These are phyloP conservation scores for Palythoa grandis DNA, from an alignment of 92 coral and sea anemone species.

Conservation along the genomic window DNA sequence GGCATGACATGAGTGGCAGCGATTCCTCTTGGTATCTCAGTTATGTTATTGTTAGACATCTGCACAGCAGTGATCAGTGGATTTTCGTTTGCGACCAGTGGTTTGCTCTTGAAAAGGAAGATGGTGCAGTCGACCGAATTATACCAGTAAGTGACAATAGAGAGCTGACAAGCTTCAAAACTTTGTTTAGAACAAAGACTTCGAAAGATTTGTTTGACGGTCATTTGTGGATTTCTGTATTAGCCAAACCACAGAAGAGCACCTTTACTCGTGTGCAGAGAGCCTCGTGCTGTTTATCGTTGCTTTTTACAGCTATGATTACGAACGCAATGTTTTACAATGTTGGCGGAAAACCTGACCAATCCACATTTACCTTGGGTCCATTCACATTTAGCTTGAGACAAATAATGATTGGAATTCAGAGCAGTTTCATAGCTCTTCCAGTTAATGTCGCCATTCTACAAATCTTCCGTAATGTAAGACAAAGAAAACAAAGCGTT, in stretches of 20 bases:
- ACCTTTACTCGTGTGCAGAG: constrained; percentile 85
- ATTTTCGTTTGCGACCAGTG: constrained; percentile 73
- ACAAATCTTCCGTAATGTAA: constrained; percentile 62
- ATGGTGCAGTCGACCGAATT: constrained; percentile 66
- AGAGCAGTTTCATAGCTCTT: constrained; percentile 74
- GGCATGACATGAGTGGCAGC: constrained; percentile 66
- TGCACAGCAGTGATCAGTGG: constrained; percentile 46
- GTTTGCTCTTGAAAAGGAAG: constrained; percentile 80
- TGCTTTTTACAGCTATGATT: constrained; percentile 82
- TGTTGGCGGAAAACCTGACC: constrained; percentile 63
- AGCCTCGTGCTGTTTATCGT: constrained; percentile 78
- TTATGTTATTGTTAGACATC: constrained; percentile 58
- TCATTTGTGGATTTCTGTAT: constrained; percentile 82
- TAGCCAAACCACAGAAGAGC: constrained; percentile 77
- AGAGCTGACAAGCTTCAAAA: constrained; percentile 67
- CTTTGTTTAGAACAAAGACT: constrained; percentile 64
- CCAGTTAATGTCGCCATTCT: constrained; percentile 65
- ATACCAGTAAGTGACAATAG: constrained; percentile 51
- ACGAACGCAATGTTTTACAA: constrained; percentile 90
- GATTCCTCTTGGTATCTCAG: constrained; percentile 66
- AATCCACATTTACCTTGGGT: constrained; percentile 66
- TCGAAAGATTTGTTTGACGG: constrained; percentile 75
- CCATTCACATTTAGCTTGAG: constrained; percentile 66
- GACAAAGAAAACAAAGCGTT: constrained; percentile 41
- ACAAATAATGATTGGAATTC: constrained; percentile 75